Evolutionary conservation across 2,797 vertebrate genomes (phyloP), one percentile per base, ranked within the genome.

Genomic region (Melanitta fusca): DNA sequence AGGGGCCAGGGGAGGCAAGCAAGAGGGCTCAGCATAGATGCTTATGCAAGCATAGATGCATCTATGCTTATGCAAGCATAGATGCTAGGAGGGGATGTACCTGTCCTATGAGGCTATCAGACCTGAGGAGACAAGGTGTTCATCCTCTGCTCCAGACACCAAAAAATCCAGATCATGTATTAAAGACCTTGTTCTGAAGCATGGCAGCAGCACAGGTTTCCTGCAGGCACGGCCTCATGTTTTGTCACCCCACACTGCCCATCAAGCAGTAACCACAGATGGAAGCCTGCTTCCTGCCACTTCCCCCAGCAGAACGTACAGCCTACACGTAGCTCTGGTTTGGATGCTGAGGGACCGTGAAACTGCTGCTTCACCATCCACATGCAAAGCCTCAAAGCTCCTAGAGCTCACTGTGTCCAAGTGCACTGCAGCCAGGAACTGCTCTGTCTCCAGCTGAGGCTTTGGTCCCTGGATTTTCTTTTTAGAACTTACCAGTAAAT

Each of bases 191-290:
- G 10, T 21, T n/a, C 19, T 58, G 53, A 14, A 38, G 51, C 1
- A 1, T 14, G 64, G 68, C 56, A 91, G 61, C 70, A 86, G 54
- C 80, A 57, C 10, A 8, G 11, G 53, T 34, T 62, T 72, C 32
- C 70, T 75, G 70, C 62, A 71, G 75, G 39, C 60, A 11, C 0
- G 2, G 71, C 21, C 75, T 51, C 8, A 6, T 39, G 51, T 6
- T 0, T 25, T 71, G 32, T 69, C 0, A 0, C 2, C 2, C 5
- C 27, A 60, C 54, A n/a, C 61, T 39, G 28, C 39, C 68, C 32
- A 28, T 7, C 68, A 64, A 62, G 13, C 53, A 54, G 56, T 1
- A 11, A 22, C 18, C 53, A 45, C 1, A 5, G 21, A 17, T 5
- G 12, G 30, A 6, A 5, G 19, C 18, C 13, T 16, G 25, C 20